A percentile compares a stretch with the other conserved stretches of the same genome.
These are phyloP conservation scores for Drosophila buzzatii DNA, from an alignment of 2,888 invertebrate genomes.

Conservation along the genomic window DNA sequence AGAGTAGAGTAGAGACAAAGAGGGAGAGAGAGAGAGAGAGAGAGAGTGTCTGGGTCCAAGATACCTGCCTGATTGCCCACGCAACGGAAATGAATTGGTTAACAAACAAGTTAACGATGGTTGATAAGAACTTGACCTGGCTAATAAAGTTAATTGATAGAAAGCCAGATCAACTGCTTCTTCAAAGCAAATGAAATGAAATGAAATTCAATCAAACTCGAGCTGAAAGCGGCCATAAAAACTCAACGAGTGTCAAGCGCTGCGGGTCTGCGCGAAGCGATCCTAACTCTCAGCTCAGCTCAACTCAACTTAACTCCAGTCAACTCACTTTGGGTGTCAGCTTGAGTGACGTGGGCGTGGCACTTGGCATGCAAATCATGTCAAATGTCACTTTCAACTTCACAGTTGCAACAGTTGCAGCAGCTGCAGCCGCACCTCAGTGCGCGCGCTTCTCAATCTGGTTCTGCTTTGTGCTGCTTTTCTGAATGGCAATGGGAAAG, in stretches of 20 bases:
- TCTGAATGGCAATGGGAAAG: slow-evolving; percentile 12
- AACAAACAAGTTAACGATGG: slow-evolving; percentile 38
- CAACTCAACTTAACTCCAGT: slow-evolving; percentile 11
- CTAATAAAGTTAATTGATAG: slow-evolving; percentile 62
- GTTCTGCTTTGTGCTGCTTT: slow-evolving; percentile 28
- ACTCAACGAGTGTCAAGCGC: slow-evolving; percentile 67
- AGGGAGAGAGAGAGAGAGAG: background rate
- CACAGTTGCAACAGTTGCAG: slow-evolving; percentile 65
- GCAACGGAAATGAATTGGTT: slow-evolving; percentile 41
- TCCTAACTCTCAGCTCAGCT: slow-evolving; percentile 10
- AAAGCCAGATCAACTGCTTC: slow-evolving; percentile 44
- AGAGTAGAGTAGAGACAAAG: background rate
- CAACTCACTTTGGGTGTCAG: slow-evolving; percentile 36
- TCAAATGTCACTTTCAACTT: slow-evolving; percentile 73
- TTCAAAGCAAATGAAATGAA: slow-evolving; percentile 40
- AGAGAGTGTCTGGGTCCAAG: slow-evolving; percentile 13
- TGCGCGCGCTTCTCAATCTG: slow-evolving; percentile 12
- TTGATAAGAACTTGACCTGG: slow-evolving; percentile 55
- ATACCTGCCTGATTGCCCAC: slow-evolving; percentile 43
- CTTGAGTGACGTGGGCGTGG: slow-evolving; percentile 75
- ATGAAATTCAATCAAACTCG: slow-evolving; percentile 56
- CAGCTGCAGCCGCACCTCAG: slow-evolving; percentile 13
- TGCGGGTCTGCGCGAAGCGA: slow-evolving; percentile 29
- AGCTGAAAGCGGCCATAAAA: slow-evolving; percentile 76
- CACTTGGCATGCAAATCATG: slow-evolving; percentile 80